These are phyloP conservation scores for Drosophila kurseongensis DNA, from an alignment of 1,140 invertebrate genomes.

Conservation along the genomic window DNA sequence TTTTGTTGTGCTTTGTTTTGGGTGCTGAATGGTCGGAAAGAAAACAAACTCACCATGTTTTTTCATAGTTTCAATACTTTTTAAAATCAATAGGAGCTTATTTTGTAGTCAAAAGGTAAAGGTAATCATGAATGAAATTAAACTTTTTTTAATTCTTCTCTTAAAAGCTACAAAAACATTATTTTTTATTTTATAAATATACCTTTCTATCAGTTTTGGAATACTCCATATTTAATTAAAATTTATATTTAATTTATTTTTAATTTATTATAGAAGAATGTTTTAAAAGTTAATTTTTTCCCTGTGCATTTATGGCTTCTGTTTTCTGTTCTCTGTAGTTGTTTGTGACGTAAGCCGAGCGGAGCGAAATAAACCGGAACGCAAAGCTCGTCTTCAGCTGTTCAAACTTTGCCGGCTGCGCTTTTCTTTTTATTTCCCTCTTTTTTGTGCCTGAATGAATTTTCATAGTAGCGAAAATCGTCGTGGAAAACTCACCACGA, in stretches of 20 bases:
- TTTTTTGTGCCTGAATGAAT: constrained; percentile 51
- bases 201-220: too few species aligned
- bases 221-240: too few species aligned
- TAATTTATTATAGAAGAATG: not conserved
- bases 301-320: not conserved
- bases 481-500: constrained; percentile 36
- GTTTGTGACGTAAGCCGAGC: constrained; percentile 51
- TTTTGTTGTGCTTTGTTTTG: constrained; percentile 13
- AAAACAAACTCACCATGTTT: not conserved
- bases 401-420: constrained; percentile 48
- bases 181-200: too few species aligned
- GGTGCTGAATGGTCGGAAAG: not conserved
- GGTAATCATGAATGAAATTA: too few species aligned
- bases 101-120: too few species aligned
- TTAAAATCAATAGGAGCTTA: not conserved
- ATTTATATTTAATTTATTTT: not conserved
- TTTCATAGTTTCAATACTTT: not conserved
- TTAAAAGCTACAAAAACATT: too few species aligned
- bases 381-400: constrained; percentile 48
- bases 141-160: too few species aligned
- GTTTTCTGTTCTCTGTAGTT: constrained; percentile 15
- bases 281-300: not conserved
- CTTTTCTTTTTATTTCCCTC: constrained; percentile 40
- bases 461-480: constrained; percentile 44
- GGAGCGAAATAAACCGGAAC: constrained; percentile 35